A percentile compares a stretch with the other conserved stretches of the same genome.
phyloP scores from a whole-genome alignment of 2,113 vertebrate genomes.

The Anarhynchus alexandrinus region DNA sequence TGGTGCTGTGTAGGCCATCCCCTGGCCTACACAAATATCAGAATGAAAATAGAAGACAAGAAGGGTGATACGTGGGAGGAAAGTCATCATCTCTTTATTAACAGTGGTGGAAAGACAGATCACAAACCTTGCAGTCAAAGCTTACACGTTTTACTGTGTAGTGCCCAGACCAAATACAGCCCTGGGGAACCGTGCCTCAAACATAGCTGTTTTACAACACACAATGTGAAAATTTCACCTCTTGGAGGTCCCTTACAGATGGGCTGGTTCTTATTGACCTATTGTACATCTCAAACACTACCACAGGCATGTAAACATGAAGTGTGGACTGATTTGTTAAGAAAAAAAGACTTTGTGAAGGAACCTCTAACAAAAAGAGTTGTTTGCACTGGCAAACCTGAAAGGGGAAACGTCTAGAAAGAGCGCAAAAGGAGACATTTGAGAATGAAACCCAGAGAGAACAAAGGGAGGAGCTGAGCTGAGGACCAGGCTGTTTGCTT shows the following conservation, averaged over 20 bases:
- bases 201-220: not conserved
- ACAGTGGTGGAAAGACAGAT: not conserved
- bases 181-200: not conserved
- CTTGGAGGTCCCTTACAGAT: not conserved
- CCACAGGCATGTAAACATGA: not conserved
- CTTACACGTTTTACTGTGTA: no score
- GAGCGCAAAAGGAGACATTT: not conserved
- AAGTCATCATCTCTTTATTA: not conserved
- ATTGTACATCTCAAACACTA: not conserved
- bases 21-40: not conserved
- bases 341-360: not conserved
- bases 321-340: not conserved
- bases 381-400: not conserved
- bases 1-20: no score
- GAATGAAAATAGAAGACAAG: not conserved
- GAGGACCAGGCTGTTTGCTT: not conserved
- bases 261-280: not conserved
- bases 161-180: not conserved
- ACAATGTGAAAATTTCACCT: not conserved
- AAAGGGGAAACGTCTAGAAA: not conserved
- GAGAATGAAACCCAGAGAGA: not conserved
- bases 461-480: not conserved
- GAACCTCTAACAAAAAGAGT: not conserved
- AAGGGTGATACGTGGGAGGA: accelerated
- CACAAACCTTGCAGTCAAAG: not conserved